Base-by-base conservation (phyloP, 2,888 invertebrate species). In the Aspidiotus rigidus region DNA sequence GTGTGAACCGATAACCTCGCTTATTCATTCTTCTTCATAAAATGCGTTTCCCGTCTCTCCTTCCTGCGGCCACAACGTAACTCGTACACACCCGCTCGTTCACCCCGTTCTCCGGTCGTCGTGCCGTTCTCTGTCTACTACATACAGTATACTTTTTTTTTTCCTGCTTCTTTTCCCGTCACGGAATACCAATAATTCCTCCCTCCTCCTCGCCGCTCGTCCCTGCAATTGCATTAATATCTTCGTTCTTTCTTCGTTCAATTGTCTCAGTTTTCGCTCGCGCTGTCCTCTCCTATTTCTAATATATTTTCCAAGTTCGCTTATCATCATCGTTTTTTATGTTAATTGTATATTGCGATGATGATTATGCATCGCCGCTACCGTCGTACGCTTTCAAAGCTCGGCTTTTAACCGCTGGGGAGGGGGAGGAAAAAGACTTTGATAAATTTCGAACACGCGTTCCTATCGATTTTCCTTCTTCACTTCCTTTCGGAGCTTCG, bases 1-100 rank as follows among this genome's bases (percentile, higher is more conserved):
- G 49, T 55, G 53, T n/a, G 49, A 15, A 64, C 64, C 55, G 64
- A 64, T 64, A 64, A 64, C 64, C 64, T 64, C 64, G 64, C 64
- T 64, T 28, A 28, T 28, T 64, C 64, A 53, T 28, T 41, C n/a
- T 13, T 28, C 28, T 54, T 42, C 15, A 39, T 16, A 11, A 41
- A 13, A n/a, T 56, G 28, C 17, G 15, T 40, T 28, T 9, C 44
- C 16, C 28, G 17, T 40, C 41, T 41, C 42, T 9, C 28, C 55
- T 8, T 15, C 42, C 40, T 56, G 55, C 64, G 64, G 53, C 10
- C 28, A 54, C 54, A 63, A 17, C 53, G 28, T 49, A 28, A 28
- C 28, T 28, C 28, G 28, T 28, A 28, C 28, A 28, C 28, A 28
- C 28, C 28, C 28, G 28, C 28, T 28, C 28, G 28, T 28, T 28